Conservation (phyloP, 1,140 invertebrate genomes). For the Elysia chlorotica region DNA sequence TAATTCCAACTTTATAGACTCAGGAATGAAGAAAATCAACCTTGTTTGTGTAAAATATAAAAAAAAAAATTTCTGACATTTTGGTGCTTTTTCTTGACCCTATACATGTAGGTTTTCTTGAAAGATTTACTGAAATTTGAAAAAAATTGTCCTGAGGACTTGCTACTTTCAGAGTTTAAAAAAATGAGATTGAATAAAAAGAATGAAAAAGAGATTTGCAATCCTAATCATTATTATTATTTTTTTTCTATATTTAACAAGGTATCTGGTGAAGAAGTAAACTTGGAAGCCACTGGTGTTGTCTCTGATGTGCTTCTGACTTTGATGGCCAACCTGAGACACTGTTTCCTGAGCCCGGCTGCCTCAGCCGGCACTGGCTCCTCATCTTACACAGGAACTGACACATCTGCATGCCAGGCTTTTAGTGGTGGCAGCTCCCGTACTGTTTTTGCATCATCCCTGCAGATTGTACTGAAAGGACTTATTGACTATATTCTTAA, state of each 20-base stretch:
- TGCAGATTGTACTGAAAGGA: conserved; percentile 64
- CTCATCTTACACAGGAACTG: conserved; percentile 27
- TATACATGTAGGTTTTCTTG: too few species aligned
- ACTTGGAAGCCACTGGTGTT: conserved; percentile 57
- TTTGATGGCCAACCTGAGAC: conserved; percentile 59
- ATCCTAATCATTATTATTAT: not conserved
- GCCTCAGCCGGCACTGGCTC: not conserved
- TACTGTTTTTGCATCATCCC: conserved; percentile 58
- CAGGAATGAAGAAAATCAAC: too few species aligned
- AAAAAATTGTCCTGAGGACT: too few species aligned
- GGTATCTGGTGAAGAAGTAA: conserved; percentile 58
- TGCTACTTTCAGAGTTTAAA: too few species aligned
- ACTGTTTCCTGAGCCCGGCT: conserved; percentile 48
- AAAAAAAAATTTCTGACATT: too few species aligned
- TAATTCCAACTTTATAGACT: too few species aligned
- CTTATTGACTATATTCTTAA: conserved; percentile 65
- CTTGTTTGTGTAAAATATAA: too few species aligned
- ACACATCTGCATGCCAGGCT: too few species aligned
- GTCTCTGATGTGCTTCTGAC: conserved; percentile 59
- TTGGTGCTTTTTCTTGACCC: too few species aligned
- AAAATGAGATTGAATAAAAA: too few species aligned
- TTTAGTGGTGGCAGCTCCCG: conserved; percentile 45
- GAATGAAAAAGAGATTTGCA: too few species aligned
- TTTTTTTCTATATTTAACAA: conserved; percentile 32
- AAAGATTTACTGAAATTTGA: too few species aligned